Evolutionary conservation across 53 echinoderm and acorn worm species (phyloP), one percentile per base, ranked within the genome.

Genomic region (Henricia sp.): DNA sequence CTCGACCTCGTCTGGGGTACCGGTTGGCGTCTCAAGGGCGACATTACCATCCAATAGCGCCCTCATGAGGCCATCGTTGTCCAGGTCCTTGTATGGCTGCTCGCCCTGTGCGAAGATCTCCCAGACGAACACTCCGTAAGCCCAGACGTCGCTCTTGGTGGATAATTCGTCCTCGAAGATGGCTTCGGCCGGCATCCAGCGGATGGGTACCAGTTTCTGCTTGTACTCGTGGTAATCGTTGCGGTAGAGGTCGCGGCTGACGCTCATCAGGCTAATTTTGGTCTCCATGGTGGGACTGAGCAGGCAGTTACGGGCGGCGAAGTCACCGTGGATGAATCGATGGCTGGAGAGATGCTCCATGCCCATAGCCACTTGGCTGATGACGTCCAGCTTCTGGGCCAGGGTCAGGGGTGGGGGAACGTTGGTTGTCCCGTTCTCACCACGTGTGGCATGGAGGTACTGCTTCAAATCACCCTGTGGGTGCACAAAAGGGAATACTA

Each of bases 141-240:
- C 92, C 94, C 95, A 99, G 40, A 99, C 89, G 71, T 99, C 99
- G 67, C 99, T 99, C 92, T 99, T 99, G 13, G 99, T 92, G 25
- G 94, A 94, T 67, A 94, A 91, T 73, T 99, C 94, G 46, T 95
- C 92, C 59, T 99, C 99, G 65, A 92, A 99, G 87, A 99, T 84
- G 64, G 99, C 99, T 65, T 99, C 99, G 4, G 91, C 83, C 34
- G 99, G 92, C 99, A 99, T 92, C 99, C 99, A 99, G 76, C 99
- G 88, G 37, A 99, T 86, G n/a, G 99, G 99, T 68, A 99, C 92
- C 65, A 99, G 90, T 62, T 87, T 83, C 75, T 99, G 94, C 78
- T 92, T 88, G 82, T 99, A 95, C 87, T 99, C 99, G 46, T 99
- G 94, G 91, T 99, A 99, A 80, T 99, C 99, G 29, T 86, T 46